phyloP scores from a whole-genome alignment of 2,113 vertebrate genomes.

The Lathamus discolor region DNA sequence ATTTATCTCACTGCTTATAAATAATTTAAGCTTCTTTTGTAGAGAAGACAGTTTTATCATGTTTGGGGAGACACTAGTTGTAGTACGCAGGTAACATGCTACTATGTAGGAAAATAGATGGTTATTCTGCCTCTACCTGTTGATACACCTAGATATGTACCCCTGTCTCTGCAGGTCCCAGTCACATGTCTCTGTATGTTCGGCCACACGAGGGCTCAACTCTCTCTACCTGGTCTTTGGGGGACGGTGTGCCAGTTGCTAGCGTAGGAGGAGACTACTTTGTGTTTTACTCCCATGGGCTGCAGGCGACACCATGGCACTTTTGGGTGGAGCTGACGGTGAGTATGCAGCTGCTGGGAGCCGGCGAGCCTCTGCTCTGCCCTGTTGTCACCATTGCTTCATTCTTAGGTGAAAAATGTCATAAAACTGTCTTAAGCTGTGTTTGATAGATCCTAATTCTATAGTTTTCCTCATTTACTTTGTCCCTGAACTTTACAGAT shows the following conservation, averaged over 20 bases:
- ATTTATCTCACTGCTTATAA: neutral
- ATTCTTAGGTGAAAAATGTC: neutral
- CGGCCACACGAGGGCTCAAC: constrained; percentile 76
- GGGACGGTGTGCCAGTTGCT: constrained; percentile 81
- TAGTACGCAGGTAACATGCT: neutral
- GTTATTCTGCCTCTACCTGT: neutral
- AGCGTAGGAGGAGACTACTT: constrained; percentile 90
- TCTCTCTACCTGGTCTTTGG: constrained; percentile 89
- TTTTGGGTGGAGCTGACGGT: constrained; percentile 96
- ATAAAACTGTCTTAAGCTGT: neutral
- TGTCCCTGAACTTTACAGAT: neutral
- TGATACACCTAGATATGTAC: fast-evolving
- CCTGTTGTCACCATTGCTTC: neutral
- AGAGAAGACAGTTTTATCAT: neutral
- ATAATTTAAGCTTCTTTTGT: neutral
- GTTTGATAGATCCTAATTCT: neutral
- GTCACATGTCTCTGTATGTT: constrained; percentile 92
- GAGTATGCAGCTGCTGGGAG: neutral
- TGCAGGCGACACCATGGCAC: constrained; percentile 83
- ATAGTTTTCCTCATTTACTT: neutral
- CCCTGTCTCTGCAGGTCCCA: constrained; percentile 80
- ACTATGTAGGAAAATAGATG: fast-evolving
- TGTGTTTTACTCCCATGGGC: constrained; percentile 91
- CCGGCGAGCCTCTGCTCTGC: fast-evolving
- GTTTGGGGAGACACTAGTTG: fast-evolving